Percentiles rank a stretch among this genome's conserved stretches.
These are phyloP conservation scores for Magallana angulata DNA, from an alignment of 1,140 invertebrate genomes.

Conservation along the genomic window DNA sequence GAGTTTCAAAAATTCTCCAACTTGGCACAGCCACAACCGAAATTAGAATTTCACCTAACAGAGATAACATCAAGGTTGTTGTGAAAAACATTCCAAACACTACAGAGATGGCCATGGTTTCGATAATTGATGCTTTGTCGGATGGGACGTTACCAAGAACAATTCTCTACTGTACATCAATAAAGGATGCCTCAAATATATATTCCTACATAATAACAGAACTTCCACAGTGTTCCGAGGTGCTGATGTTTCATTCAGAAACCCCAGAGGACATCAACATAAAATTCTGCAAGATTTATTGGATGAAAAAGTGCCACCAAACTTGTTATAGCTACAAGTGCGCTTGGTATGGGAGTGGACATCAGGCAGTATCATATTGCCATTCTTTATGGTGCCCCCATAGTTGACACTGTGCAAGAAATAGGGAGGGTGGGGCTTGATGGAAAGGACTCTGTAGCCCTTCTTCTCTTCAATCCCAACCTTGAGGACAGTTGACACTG, in stretches of 20 bases:
- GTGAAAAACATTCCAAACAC: slow-evolving; percentile 34
- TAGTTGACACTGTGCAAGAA: slow-evolving; percentile 40
- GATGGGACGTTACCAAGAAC: slow-evolving; percentile 29
- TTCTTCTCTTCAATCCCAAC: no score
- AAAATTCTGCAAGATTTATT: slow-evolving; percentile 11
- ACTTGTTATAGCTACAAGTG: slow-evolving; percentile 48
- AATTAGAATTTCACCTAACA: no score
- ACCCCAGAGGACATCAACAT: slow-evolving; percentile 21
- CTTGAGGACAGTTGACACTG: no score
- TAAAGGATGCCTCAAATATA: slow-evolving; percentile 39
- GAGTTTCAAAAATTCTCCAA: no score
- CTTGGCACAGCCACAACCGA: no score
- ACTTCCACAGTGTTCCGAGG: background rate
- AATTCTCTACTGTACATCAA: slow-evolving; percentile 18
- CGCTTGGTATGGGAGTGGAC: slow-evolving; percentile 46
- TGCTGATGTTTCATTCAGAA: slow-evolving; percentile 48
- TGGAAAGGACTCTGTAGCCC: background rate
- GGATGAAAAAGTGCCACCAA: background rate
- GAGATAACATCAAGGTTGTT: no score
- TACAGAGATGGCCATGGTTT: slow-evolving; percentile 10
- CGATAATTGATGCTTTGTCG: no score
- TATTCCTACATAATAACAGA: slow-evolving; percentile 29
- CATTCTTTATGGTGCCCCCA: slow-evolving; percentile 33
- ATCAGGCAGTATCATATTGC: background rate
- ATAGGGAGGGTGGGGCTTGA: slow-evolving; percentile 39